Base-by-base conservation (phyloP, 2,797 vertebrate species). In the Serranus cabrilla region DNA sequence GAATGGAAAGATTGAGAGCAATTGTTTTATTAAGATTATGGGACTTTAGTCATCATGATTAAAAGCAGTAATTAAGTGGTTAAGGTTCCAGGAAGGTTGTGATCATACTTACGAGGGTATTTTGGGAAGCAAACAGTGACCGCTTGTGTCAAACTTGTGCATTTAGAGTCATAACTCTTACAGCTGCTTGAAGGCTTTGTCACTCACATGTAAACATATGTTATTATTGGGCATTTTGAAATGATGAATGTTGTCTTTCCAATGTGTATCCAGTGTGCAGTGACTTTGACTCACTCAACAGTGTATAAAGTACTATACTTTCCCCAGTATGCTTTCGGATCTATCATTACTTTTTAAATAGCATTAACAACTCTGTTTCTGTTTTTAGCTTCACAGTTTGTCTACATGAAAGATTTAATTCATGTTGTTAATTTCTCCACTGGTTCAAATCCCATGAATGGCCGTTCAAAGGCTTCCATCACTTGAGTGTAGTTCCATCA, bases 401-500 rank as follows among this genome's bases (percentile, higher is more conserved):
- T 76, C 69, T 55, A 20, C 67, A 80, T 87, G 52, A 83, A 73
- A 68, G 13, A 54, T 76, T 83, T n/a, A 74, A 81, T 87, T 83
- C 47, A 77, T 69, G 70, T 67, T 60, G 75, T 82, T 90, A 74
- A 89, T 91, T 87, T 88, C 62, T 68, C 43, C 37, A 34, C 61
- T 78, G 47, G 50, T 86, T 75, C 78, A 83, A 76, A 78, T 80
- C 68, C 78, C 61, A 54, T 83, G 71, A 88, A 86, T 66, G 45
- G 55, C 45, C 20, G 27, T 85, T 78, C 58, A 85, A 83, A 91
- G 78, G 78, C 82, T 84, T 91, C 82, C 87, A 86, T 91, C 87
- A 85, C 85, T 87, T 81, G 75, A 87, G 83, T 80, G 75, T 83
- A 71, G 86, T 85, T 91, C 86, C 84, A 89, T 91, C 81, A 82